These are phyloP conservation scores for Drosophila melanogaster DNA, from an alignment of 1,140 invertebrate genomes.

Conservation along the genomic window DNA sequence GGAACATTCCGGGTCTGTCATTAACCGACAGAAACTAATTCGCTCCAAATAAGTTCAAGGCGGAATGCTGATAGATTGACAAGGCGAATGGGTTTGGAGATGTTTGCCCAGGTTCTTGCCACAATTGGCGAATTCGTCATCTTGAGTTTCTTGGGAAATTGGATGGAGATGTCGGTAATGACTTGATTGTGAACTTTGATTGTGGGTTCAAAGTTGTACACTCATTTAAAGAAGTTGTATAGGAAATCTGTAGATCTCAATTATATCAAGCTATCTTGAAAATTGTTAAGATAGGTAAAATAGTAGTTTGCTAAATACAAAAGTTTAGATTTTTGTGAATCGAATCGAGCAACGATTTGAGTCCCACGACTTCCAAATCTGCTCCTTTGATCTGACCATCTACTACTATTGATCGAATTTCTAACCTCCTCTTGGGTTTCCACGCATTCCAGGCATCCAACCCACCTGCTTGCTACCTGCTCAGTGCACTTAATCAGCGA, in stretches of 20 bases:
- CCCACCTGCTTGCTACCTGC: slow-evolving; percentile 47
- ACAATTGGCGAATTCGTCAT: slow-evolving; percentile 26
- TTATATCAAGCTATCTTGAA: neutral
- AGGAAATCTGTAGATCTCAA: neutral
- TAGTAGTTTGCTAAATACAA: neutral
- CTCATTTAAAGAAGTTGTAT: neutral
- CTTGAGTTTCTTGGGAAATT: neutral
- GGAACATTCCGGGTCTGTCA: slow-evolving; percentile 39
- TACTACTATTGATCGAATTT: slow-evolving; percentile 24
- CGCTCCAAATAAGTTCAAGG: slow-evolving; percentile 53
- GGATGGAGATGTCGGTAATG: slow-evolving; percentile 8
- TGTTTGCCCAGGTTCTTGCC: slow-evolving; percentile 20
- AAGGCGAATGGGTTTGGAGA: slow-evolving; percentile 26
- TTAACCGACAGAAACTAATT: slow-evolving; percentile 52
- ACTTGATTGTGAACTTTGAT: slow-evolving; percentile 20
- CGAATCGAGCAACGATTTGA: neutral
- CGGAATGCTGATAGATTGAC: slow-evolving; percentile 46
- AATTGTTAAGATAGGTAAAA: no score
- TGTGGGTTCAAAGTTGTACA: neutral
- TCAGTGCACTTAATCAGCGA: slow-evolving; percentile 45
- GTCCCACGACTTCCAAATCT: neutral
- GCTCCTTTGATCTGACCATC: slow-evolving; percentile 3
- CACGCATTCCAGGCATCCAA: slow-evolving; percentile 28
- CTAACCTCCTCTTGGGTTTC: slow-evolving; percentile 14
- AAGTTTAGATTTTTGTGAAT: neutral